phyloP scores from a whole-genome alignment of 2,113 vertebrate genomes.

The Petromus typicus region DNA sequence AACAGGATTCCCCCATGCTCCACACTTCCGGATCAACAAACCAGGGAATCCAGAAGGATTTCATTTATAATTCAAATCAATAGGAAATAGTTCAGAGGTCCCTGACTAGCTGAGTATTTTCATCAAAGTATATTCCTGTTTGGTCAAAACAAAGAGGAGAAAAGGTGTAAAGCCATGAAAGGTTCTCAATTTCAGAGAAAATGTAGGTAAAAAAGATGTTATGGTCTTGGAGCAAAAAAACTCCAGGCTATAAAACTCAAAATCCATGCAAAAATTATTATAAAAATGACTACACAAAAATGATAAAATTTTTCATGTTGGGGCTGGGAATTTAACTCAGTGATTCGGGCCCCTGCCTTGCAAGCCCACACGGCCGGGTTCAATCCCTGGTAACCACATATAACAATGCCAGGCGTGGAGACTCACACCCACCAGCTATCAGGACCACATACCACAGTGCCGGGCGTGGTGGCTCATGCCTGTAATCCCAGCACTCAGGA shows the following conservation, averaged over 20 bases:
- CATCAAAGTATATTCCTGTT: background rate
- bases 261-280: background rate
- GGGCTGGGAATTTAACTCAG: too few relatives aligned
- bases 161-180: background rate
- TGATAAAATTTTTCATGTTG: too few relatives aligned
- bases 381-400: too few relatives aligned
- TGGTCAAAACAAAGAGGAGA: background rate
- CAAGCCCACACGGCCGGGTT: too few relatives aligned
- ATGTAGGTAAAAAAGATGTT: background rate
- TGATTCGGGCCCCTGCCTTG: too few relatives aligned
- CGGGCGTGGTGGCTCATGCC: too few relatives aligned
- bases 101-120: background rate
- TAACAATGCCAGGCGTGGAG: too few relatives aligned
- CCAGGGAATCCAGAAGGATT: background rate
- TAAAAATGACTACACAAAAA: slow-evolving; percentile 53
- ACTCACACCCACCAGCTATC: too few relatives aligned
- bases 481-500: too few relatives aligned
- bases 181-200: background rate
- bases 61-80: background rate
- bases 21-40: background rate
- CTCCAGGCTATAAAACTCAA: background rate
- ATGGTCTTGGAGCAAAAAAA: background rate
- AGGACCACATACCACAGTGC: too few relatives aligned
- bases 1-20: background rate
- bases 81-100: background rate